Conservation (phyloP, 2,888 invertebrate genomes). For the Cephus sareptanus region DNA sequence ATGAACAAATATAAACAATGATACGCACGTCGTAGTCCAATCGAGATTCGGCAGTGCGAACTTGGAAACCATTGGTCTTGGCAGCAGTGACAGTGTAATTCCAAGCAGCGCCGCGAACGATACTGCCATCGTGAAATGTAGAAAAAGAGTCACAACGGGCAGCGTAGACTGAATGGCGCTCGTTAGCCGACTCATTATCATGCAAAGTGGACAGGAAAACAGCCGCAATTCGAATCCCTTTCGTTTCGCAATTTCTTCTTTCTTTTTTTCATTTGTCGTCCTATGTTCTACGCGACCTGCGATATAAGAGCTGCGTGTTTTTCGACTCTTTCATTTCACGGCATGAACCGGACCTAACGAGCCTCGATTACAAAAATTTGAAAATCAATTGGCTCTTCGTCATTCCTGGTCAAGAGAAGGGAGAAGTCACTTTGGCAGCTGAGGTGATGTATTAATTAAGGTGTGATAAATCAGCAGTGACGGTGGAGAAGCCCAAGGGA, state of each 20-base stretch:
- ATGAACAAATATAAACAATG: neutral
- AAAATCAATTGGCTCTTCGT: neutral
- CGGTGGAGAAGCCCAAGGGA: neutral
- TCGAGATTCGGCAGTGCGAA: slow-evolving; percentile 3
- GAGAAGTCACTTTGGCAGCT: neutral
- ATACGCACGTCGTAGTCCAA: neutral
- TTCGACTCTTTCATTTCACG: neutral
- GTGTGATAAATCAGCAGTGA: neutral
- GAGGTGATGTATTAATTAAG: neutral
- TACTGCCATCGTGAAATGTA: neutral
- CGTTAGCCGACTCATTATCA: slow-evolving; percentile 52
- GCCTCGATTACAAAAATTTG: neutral
- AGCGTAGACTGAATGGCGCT: slow-evolving; percentile 44
- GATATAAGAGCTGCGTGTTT: neutral
- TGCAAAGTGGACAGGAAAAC: slow-evolving; percentile 47
- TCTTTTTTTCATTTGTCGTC: neutral
- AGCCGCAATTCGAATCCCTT: slow-evolving; percentile 23
- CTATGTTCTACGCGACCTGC: neutral
- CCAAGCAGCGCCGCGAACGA: neutral
- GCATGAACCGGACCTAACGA: neutral
- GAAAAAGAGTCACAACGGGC: neutral
- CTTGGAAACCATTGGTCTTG: slow-evolving; percentile 8
- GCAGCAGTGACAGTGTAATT: neutral
- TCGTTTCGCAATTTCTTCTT: slow-evolving; percentile 19
- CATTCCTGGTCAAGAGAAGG: neutral